Conservation (phyloP, 2,113 vertebrate species). For the Xerus inauris region DNA sequence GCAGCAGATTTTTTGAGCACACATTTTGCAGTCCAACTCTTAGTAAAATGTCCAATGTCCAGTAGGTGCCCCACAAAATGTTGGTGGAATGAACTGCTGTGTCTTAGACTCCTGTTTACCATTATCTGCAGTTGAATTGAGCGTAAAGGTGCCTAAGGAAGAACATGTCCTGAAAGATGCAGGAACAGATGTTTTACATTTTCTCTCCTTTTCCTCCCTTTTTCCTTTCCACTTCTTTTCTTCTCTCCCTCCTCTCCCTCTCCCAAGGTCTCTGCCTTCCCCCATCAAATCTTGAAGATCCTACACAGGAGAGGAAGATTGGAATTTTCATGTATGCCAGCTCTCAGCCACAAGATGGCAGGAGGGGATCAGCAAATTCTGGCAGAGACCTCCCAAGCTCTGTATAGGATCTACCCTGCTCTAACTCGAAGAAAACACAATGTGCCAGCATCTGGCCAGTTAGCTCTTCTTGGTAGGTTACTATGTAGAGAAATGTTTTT, state of each 20-base stretch:
- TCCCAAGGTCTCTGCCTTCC: neutral
- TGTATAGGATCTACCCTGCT: fast-evolving
- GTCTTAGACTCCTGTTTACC: neutral
- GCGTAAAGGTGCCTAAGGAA: neutral
- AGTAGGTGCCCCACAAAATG: neutral
- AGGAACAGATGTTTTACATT: no score
- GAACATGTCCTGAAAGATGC: neutral
- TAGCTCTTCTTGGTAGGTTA: neutral
- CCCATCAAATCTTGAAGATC: neutral
- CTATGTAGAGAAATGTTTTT: neutral
- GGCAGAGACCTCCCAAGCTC: fast-evolving
- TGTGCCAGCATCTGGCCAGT: fast-evolving
- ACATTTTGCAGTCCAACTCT: neutral
- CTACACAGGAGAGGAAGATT: fast-evolving
- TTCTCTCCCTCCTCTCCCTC: neutral
- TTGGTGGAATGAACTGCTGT: neutral
- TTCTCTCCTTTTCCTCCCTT: neutral
- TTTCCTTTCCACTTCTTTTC: neutral
- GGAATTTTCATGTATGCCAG: neutral
- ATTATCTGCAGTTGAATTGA: neutral
- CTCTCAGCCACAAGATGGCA: slow-evolving; percentile 70
- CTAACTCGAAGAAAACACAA: neutral
- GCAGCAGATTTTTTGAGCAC: no score
- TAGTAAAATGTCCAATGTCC: neutral
- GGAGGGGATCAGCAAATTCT: slow-evolving; percentile 28